Evolutionary conservation across 2,888 invertebrate genomes (phyloP), one percentile per base, ranked within the genome.

Genomic region (Drosophila koepferae): DNA sequence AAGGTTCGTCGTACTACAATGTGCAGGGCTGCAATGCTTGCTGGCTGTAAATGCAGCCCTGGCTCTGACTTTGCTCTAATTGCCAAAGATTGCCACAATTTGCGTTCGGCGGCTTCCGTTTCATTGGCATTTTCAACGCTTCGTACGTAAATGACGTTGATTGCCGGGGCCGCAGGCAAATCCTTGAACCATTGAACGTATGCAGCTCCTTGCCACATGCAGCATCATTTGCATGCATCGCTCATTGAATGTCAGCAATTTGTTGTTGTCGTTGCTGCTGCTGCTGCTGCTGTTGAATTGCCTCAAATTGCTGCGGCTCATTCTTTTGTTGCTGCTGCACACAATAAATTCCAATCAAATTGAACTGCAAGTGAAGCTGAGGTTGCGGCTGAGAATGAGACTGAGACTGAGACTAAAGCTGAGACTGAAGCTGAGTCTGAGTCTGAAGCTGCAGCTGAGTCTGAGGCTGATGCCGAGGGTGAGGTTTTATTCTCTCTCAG

Each of bases 301-400:
- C 78, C 64, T 51, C 20, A 79, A 81, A 81, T 77, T 81, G 74
- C 78, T 49, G 78, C 70, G 48, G 73, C 69, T 60, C 23, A 59
- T 51, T 78, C 74, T 63, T 76, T 79, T 75, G 74, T 74, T 74
- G 60, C 63, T 46, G 54, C 53, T 60, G 68, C 63, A 64, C 72
- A 80, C 81, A 74, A 90, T 86, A 89, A 88, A 86, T 90, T 86
- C 86, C 90, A 90, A 86, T 83, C 73, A 86, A 89, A 86, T 89
- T 85, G 89, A 70, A 53, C 69, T 53, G 44, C 51, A 40, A 59
- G 58, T 49, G 28, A 63, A 48, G 51, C 53, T 44, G 44, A 34
- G 20, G 12, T 14, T 20, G 20, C 18, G 36, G 7, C 36, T 20
- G 53, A 55, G 51, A 34, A 49, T 46, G 46, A 23, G 51, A 34